Evolutionary conservation across 1,140 invertebrate genomes (phyloP).

Genomic region (Brachionus rubens): DNA sequence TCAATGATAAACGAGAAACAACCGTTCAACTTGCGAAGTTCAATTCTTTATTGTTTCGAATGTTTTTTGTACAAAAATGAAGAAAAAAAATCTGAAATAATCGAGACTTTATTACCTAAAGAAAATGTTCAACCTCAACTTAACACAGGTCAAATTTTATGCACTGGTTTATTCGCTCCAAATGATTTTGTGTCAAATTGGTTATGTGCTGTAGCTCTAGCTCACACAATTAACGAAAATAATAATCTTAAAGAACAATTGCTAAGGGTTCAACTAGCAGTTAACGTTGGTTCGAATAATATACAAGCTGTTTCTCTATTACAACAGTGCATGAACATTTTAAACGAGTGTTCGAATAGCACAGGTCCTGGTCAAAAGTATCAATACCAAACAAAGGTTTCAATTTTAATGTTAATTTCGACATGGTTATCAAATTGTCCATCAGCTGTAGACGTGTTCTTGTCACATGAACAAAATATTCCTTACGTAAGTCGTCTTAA

Average conservation of each 20-base stretch:
- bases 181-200: constrained; percentile 87
- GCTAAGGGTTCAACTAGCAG: constrained; percentile 80
- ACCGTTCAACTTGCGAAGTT: constrained; percentile 81
- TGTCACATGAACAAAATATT: constrained; percentile 78
- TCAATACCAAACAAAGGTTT: constrained; percentile 83
- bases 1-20: constrained; percentile 99
- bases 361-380: constrained; percentile 63
- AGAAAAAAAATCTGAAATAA: constrained; percentile 53
- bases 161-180: constrained; percentile 82
- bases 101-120: constrained; percentile 49
- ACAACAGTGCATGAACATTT: constrained; percentile 76
- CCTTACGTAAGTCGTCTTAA: constrained; percentile 69
- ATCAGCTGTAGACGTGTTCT: constrained; percentile 75
- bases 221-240: constrained; percentile 84
- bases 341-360: constrained; percentile 67
- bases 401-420: constrained; percentile 81
- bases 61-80: constrained; percentile 92
- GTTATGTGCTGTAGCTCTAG: constrained; percentile 86
- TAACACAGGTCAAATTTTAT: constrained; percentile 80
- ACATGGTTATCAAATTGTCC: constrained; percentile 84
- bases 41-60: constrained; percentile 94
- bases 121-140: constrained; percentile 52
- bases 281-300: constrained; percentile 68
- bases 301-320: constrained; percentile 79
- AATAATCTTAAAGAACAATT: constrained; percentile 84